Percentiles rank a stretch among this genome's conserved stretches.
Conservation (phyloP, 2,113 vertebrate species). For the Syngnathoides biaculeatus region DNA sequence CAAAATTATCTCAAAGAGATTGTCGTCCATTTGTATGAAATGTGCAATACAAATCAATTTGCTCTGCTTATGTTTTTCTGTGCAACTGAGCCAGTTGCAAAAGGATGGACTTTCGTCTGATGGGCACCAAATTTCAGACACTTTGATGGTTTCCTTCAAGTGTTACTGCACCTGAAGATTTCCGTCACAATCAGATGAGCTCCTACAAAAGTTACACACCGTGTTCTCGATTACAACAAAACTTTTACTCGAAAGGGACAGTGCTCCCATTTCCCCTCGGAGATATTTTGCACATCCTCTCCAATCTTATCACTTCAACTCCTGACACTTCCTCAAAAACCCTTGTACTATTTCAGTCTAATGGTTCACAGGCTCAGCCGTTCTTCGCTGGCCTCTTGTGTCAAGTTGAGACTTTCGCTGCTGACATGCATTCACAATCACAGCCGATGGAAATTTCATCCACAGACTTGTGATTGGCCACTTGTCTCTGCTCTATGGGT, state of each 20-base stretch:
- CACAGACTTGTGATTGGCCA: slow-evolving; percentile 3
- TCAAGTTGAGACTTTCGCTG: slow-evolving; percentile 22
- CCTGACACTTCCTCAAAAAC: slow-evolving; percentile 6
- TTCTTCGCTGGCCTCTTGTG: slow-evolving; percentile 8
- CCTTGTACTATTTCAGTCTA: neutral
- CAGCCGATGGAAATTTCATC: neutral
- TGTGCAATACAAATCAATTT: too few relatives aligned
- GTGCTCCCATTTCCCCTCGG: neutral
- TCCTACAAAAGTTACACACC: slow-evolving; percentile 2
- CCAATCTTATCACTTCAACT: slow-evolving; percentile 11
- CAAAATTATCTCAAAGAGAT: too few relatives aligned
- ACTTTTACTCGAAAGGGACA: neutral
- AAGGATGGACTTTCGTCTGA: neutral
- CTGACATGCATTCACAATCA: slow-evolving; percentile 3
- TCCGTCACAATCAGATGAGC: neutral
- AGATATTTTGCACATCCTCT: slow-evolving; percentile 7
- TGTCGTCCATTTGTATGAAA: too few relatives aligned
- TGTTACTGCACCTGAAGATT: neutral
- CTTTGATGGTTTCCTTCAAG: neutral
- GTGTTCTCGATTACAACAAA: slow-evolving; percentile 13
- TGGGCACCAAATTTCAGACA: neutral
- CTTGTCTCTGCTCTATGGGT: neutral
- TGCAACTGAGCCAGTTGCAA: neutral
- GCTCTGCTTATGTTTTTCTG: too few relatives aligned
- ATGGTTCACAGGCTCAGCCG: neutral